phyloP scores from a whole-genome alignment of 2,888 invertebrate genomes.

The Sabellastarte sp. region DNA sequence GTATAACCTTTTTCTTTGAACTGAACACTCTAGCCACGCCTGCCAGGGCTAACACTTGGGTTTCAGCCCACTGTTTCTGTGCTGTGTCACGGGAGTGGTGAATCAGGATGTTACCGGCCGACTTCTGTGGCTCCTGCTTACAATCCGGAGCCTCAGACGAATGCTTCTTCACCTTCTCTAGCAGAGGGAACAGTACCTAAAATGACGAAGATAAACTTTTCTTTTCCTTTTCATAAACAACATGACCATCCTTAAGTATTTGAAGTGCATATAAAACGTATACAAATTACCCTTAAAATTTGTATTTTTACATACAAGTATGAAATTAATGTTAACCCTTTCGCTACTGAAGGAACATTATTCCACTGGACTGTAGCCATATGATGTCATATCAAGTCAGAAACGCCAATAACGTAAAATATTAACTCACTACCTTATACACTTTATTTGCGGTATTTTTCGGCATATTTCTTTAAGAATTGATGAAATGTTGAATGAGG shows the following conservation, averaged over 20 bases:
- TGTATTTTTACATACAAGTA: too few relatives aligned
- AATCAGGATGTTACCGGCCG: conserved; percentile 81
- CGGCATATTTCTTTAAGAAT: too few relatives aligned
- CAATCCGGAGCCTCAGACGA: conserved; percentile 63
- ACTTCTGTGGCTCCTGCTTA: conserved; percentile 61
- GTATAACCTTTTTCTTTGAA: conserved; percentile 79
- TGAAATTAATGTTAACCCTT: too few relatives aligned
- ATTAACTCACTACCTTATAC: too few relatives aligned
- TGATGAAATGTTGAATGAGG: too few relatives aligned
- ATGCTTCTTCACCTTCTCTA: conserved; percentile 80
- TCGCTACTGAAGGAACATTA: too few relatives aligned
- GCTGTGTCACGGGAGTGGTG: conserved; percentile 98
- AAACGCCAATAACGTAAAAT: too few relatives aligned
- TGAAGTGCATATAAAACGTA: too few relatives aligned
- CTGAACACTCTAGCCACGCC: conserved; percentile 93
- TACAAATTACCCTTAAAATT: too few relatives aligned
- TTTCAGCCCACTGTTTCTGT: conserved; percentile 99
- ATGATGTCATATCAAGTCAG: too few relatives aligned
- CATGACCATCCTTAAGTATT: neutral
- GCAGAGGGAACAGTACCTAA: conserved; percentile 84
- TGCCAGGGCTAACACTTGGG: conserved; percentile 70
- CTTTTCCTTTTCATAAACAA: neutral
- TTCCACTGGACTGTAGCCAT: too few relatives aligned
- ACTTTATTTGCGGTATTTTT: too few relatives aligned
- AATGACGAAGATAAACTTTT: conserved; percentile 9